A percentile compares a stretch with the other conserved stretches of the same genome.
phyloP scores from a whole-genome alignment of 1,140 invertebrate species.

The Achroia grisella region DNA sequence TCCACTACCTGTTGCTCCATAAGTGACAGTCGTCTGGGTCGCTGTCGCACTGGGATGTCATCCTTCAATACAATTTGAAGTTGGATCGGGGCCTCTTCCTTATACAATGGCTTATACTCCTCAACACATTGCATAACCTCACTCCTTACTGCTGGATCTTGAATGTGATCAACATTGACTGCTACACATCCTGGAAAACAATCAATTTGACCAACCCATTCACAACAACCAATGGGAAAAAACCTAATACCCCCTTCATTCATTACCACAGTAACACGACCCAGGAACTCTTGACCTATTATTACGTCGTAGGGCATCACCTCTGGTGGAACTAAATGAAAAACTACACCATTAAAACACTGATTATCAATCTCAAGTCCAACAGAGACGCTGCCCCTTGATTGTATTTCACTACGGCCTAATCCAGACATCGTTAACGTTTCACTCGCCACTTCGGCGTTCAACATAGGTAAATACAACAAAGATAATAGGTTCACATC shows the following conservation, averaged over 20 bases:
- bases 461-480: too few species aligned
- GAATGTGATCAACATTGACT: background rate
- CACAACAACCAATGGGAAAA: background rate
- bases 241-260: background rate
- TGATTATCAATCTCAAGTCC: background rate
- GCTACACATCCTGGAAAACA: background rate
- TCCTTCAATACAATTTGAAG: slow-evolving; percentile 25
- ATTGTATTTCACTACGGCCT: background rate
- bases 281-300: slow-evolving; percentile 1
- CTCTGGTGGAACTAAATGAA: background rate
- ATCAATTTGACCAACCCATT: background rate
- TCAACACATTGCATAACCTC: background rate
- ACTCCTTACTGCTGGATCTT: background rate
- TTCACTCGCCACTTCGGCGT: background rate
- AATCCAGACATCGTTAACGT: background rate
- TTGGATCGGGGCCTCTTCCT: slow-evolving; percentile 10
- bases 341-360: background rate
- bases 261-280: background rate
- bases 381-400: background rate
- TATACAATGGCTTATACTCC: background rate
- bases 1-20: slow-evolving; percentile 24
- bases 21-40: slow-evolving; percentile 24
- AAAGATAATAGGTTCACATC: background rate
- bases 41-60: slow-evolving; percentile 25
- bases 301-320: slow-evolving; percentile 1